Evolutionary conservation across 2,797 vertebrate genomes (phyloP), one percentile per base, ranked within the genome.

Genomic region (Parotocinclus haroldoi): DNA sequence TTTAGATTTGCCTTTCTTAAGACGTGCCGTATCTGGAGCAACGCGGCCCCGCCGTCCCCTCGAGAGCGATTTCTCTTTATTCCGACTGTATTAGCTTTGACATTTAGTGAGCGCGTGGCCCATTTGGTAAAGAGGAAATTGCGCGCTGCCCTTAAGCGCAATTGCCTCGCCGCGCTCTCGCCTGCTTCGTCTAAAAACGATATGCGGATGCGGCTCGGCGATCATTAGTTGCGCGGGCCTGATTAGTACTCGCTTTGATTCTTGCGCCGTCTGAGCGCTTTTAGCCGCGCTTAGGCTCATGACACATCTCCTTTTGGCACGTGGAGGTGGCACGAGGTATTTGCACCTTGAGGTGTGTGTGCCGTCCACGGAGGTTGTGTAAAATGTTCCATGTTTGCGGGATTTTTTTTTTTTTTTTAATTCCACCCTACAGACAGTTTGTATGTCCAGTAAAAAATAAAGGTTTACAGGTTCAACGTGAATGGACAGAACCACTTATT

Each of bases 191-290:
- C 48, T 5, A 27, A 9, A 36, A 40, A 63, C 62, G 55, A 74
- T 66, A 65, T 74, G 65, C 61, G 74, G 48, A 74, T 71, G 59
- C 71, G 63, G 45, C 68, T 71, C 63, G 53, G 59, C 44, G 38
- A 59, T 75, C 73, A 60, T 67, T 75, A 72, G 66, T 67, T 60
- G 73, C 68, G 67, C 67, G 54, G 71, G 55, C 62, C 57, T 72
- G 68, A 73, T 78, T 72, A 75, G 58, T 46, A n/a, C 13, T 57
- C 48, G 52, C 19, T 70, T 66, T 11, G 51, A 57, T 69, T 27
- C 58, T 61, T 55, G 7, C 60, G 18, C 50, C 48, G 68, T 61
- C 65, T 60, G 59, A 72, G 66, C 63, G 17, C 64, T 69, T n/a
- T 76, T 64, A 56, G 54, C 46, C 54, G 63, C 38, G 58, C 61